Base-by-base conservation (phyloP, 2,888 invertebrate genomes). In the Capitulum mitella region DNA sequence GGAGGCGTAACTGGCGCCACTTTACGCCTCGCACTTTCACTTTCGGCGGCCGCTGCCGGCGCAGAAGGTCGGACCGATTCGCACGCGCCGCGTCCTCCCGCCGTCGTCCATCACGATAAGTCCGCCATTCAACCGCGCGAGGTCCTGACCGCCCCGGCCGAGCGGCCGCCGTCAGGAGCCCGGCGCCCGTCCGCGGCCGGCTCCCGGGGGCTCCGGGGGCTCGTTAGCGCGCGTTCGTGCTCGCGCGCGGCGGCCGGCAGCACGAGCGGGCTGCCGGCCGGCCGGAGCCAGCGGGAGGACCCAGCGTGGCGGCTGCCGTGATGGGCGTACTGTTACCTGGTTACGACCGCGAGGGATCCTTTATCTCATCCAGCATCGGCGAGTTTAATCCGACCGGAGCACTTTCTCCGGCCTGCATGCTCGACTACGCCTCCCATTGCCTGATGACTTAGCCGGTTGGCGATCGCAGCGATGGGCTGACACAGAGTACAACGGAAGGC, bases 1-100 rank as follows among this genome's bases (percentile, higher is more conserved):
- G 70, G 37, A 22, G 37, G 70, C 70, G 70, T 70, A 70, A 70
- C 70, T 70, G 37, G 70, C 70, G 37, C 70, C 37, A 32, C 34
- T 70, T 70, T 22, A 37, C 70, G 37, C 10, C 19, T 1, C 70
- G 29, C 29, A 70, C 70, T 70, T 70, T 70, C 70, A 70, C 70
- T 70, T 37, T 70, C 37, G 22, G 22, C n/a, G n/a, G 19, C 37
- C 29, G 37, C 14, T 34, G 51, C 19, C 51, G 8, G 51, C 51
- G 32, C 8, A 29, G 37, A 22, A 22, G 37, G 34, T 1, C 37
- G 70, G 32, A 12, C 3, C 32, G 14, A 26, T 61, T 32, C 29
- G 51, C 16, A 12, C 32, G 3, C 61, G 16, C 2, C 61, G n/a
- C 12, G n/a, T 32, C 54, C 22, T 51, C 14, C n/a, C 19, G n/a